These are phyloP conservation scores for Pteronura brasiliensis DNA, from an alignment of 2,113 vertebrate genomes.

Conservation along the genomic window DNA sequence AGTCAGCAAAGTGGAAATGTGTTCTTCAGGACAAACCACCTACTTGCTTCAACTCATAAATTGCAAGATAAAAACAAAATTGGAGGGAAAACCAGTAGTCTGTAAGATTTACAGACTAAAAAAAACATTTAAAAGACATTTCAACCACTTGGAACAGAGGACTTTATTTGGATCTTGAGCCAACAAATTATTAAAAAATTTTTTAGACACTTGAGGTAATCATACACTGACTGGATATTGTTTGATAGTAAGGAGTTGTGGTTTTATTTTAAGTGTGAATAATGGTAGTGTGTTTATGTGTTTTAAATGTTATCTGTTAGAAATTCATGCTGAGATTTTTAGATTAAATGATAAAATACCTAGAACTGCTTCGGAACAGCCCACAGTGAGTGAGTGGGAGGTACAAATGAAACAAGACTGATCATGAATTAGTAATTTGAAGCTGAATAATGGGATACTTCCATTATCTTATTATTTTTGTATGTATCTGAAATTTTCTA, in stretches of 20 bases:
- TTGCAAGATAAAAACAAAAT: constrained; percentile 48
- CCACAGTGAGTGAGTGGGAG: neutral
- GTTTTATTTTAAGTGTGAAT: neutral
- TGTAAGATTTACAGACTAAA: too few relatives aligned
- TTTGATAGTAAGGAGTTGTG: constrained; percentile 34
- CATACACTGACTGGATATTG: neutral
- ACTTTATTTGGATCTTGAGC: constrained; percentile 32
- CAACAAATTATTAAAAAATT: neutral
- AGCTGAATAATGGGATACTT: constrained; percentile 15
- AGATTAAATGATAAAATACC: constrained; percentile 36
- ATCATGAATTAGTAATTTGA: constrained; percentile 31
- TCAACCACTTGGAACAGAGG: constrained; percentile 29
- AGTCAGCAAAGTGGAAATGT: constrained; percentile 48
- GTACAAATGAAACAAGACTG: constrained; percentile 4
- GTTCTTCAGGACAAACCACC: neutral
- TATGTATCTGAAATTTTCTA: constrained; percentile 5
- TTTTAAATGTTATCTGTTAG: constrained; percentile 38
- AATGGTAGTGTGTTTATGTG: constrained; percentile 3
- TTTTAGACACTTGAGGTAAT: constrained; percentile 49
- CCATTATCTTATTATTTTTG: neutral
- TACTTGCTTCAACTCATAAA: constrained; percentile 51
- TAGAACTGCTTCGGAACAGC: constrained; percentile 42
- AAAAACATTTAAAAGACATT: constrained; percentile 40
- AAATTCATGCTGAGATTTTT: neutral
- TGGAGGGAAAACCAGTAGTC: neutral